Evolutionary conservation across 2,797 vertebrate species (phyloP).

Genomic region (Cichlasoma orientale): DNA sequence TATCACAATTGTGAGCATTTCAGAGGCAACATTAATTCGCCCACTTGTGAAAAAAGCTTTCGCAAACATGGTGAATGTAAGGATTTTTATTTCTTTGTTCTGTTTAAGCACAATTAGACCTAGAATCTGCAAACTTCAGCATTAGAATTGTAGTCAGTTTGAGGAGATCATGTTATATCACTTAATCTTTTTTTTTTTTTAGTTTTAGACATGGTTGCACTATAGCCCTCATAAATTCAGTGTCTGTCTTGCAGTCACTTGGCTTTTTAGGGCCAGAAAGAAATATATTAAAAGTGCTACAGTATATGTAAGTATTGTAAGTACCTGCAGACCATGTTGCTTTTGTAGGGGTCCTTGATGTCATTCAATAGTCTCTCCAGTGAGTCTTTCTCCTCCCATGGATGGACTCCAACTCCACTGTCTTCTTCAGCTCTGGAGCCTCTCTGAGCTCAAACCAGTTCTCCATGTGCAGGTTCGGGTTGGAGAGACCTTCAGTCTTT

Average conservation of each 20-base stretch:
- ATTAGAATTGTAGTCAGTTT: neutral
- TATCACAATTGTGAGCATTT: neutral
- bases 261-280: neutral
- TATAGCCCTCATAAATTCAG: neutral
- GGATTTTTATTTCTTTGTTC: too few relatives aligned
- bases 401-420: neutral
- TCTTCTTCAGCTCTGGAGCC: neutral
- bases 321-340: neutral
- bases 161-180: neutral
- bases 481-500: too few relatives aligned
- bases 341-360: neutral
- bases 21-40: neutral
- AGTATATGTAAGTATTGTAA: neutral
- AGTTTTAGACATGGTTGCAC: neutral
- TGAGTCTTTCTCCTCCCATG: neutral
- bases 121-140: neutral
- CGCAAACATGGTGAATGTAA: neutral
- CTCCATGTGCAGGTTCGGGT: neutral
- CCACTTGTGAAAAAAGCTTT: neutral
- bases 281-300: neutral
- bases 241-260: neutral
- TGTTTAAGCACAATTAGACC: too few relatives aligned
- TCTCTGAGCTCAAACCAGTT: neutral
- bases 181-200: too few relatives aligned
- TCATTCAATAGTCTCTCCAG: neutral